These are phyloP conservation scores for Argya squamiceps DNA, from an alignment of 2,797 vertebrate species.

Conservation along the genomic window DNA sequence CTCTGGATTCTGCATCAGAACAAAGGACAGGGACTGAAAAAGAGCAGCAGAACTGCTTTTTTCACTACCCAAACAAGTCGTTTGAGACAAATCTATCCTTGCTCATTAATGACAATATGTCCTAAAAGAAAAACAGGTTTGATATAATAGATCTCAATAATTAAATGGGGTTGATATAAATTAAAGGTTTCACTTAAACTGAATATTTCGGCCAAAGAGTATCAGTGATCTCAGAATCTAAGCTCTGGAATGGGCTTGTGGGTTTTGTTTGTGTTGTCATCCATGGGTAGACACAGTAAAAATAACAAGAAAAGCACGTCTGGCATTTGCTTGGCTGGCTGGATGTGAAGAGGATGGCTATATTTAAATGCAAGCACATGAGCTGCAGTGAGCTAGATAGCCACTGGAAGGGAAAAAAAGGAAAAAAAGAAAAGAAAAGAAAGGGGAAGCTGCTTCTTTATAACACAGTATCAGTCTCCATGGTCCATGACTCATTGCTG, in stretches of 20 bases:
- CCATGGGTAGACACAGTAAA: slow-evolving; percentile 66
- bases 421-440: not conserved
- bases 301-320: slow-evolving; percentile 71
- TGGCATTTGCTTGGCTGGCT: slow-evolving; percentile 69
- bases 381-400: not conserved
- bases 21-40: not conserved
- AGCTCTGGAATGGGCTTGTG: not conserved
- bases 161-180: not conserved
- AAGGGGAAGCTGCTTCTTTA: not conserved
- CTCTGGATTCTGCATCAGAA: not conserved
- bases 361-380: slow-evolving; percentile 43
- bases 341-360: not conserved
- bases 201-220: not conserved
- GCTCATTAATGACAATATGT: not conserved
- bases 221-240: not conserved
- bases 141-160: not conserved
- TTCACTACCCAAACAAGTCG: not conserved
- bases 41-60: not conserved
- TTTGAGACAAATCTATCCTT: not conserved
- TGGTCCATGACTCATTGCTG: not conserved
- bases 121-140: not conserved
- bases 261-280: slow-evolving; percentile 40
- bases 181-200: not conserved
- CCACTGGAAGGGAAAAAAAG: not conserved
- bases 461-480: not conserved